Conservation (phyloP, 2,888 invertebrate genomes). For the Drosophila nr. medialis region DNA sequence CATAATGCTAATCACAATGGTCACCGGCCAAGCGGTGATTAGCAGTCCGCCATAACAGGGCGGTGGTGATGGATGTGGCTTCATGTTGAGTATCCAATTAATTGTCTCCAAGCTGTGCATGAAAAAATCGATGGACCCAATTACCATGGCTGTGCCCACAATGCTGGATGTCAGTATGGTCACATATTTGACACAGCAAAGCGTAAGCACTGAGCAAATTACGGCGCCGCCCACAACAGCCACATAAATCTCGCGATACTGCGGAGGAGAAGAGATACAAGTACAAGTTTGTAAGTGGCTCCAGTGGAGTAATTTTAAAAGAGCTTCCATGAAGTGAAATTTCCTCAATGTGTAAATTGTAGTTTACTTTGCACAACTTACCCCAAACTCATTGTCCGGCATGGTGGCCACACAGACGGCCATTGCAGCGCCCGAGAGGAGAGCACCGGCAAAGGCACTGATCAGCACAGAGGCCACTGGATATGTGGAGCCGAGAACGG, state of each 20-base stretch:
- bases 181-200: constrained; percentile 84
- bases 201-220: constrained; percentile 84
- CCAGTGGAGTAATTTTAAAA: background rate
- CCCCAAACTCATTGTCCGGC: constrained; percentile 85
- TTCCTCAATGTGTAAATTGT: background rate
- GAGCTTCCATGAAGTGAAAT: background rate
- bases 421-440: constrained; percentile 84
- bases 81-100: constrained; percentile 84
- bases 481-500: constrained; percentile 84
- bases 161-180: constrained; percentile 84
- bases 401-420: constrained; percentile 84
- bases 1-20: constrained; percentile 84
- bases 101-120: constrained; percentile 84
- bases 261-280: background rate
- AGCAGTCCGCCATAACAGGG: constrained; percentile 84
- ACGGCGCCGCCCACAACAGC: constrained; percentile 84
- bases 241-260: constrained; percentile 84
- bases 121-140: constrained; percentile 84
- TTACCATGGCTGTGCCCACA: constrained; percentile 84
- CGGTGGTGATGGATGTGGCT: constrained; percentile 84
- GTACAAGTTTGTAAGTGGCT: background rate
- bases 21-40: constrained; percentile 84
- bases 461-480: constrained; percentile 84
- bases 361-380: constrained; percentile 55
- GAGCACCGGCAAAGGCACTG: constrained; percentile 84